Evolutionary conservation across 2,888 invertebrate genomes (phyloP).

Genomic region (Cantharis rufa): DNA sequence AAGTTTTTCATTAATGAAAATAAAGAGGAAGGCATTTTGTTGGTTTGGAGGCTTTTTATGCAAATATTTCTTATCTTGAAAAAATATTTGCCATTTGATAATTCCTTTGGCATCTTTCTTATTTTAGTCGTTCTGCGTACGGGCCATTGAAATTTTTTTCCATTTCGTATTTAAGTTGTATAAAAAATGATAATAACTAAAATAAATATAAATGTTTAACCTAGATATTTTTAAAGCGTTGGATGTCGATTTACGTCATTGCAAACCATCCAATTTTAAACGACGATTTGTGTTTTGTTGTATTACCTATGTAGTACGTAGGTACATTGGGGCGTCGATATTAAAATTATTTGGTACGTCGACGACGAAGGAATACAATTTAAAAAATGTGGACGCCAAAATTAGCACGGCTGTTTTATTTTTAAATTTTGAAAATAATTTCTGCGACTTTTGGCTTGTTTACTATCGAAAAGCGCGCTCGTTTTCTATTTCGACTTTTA

Average conservation of each 20-base stretch:
- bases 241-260: background rate
- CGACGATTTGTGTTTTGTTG: background rate
- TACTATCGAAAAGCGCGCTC: background rate
- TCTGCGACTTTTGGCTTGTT: background rate
- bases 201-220: background rate
- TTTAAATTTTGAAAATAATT: background rate
- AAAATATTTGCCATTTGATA: background rate
- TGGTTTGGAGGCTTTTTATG: background rate
- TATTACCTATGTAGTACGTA: background rate
- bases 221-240: background rate
- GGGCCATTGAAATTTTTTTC: background rate
- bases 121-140: background rate
- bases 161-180: background rate
- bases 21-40: too few relatives aligned
- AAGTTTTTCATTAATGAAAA: background rate
- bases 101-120: background rate
- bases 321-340: background rate
- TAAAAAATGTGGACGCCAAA: background rate
- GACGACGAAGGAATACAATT: background rate
- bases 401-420: background rate
- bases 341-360: background rate
- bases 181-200: background rate
- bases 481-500: background rate
- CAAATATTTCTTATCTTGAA: background rate
- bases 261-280: background rate